Base-by-base conservation (phyloP, 2,113 vertebrate genomes). In the Motacilla tschutschensis region DNA sequence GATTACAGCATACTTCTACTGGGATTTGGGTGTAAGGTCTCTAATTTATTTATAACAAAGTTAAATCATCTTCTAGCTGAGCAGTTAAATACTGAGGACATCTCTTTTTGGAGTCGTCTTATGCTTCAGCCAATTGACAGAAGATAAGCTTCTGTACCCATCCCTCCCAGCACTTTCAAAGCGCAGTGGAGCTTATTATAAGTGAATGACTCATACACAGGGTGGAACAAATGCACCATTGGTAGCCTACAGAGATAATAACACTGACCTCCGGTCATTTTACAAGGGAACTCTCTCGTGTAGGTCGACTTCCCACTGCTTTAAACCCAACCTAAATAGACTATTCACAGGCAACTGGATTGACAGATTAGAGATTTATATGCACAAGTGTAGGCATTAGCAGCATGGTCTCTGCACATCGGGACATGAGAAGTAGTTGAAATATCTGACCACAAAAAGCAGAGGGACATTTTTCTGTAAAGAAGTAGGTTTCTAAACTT, bases 231-330 rank as follows among this genome's bases (percentile, higher is more conserved):
- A 90, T 73, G 87, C 78, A 57, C 79, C 79, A 91, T 84, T 91
- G 89, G 87, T 87, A 82, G 81, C 87, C 65, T 36, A 79, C 83
- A 75, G 85, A 94, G 91, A 96, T 93, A 87, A 88, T 83, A 89
- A 91, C 90, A 63, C 79, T 95, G 95, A 95, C 94, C 95, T 89
- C 73, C 8, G 79, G 78, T 87, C 92, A 63, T 71, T 91, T 70
- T 89, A 93, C 90, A 91, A 95, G 93, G 83, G 73, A 92, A 44
- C 47, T 62, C 74, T 92, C 60, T 66, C 36, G 36, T 69, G 38
- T 91, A 95, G 92, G 87, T 95, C 55, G 55, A 89, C 89, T 92
- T 94, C 94, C 93, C 91, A 91, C 91, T 89, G 94, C 85, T 95
- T 88, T 89, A 60, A 96, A 90, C 90, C 81, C 83, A 79, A 87